Conservation (phyloP, 1,140 invertebrate species). For the Lepidurus arcticus region DNA sequence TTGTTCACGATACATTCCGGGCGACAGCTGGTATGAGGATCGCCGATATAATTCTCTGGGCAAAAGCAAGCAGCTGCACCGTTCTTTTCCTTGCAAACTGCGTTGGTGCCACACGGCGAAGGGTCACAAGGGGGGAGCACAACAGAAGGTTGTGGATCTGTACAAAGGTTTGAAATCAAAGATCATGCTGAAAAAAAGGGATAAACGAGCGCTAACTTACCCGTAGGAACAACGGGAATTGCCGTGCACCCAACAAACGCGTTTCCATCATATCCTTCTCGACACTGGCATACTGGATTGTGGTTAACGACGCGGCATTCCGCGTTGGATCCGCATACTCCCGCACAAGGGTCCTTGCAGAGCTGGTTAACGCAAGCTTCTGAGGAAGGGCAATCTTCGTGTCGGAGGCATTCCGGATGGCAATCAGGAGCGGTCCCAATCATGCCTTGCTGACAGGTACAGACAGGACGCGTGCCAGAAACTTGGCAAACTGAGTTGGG, state of each 20-base stretch:
- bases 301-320: slow-evolving; percentile 65
- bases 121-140: slow-evolving; percentile 40
- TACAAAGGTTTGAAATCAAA: background rate
- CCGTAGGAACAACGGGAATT: slow-evolving; percentile 44
- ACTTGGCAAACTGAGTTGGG: slow-evolving; percentile 54
- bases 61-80: slow-evolving; percentile 30
- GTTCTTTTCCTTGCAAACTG: slow-evolving; percentile 41
- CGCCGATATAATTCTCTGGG: slow-evolving; percentile 58
- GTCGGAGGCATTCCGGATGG: slow-evolving; percentile 61
- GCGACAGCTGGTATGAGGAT: slow-evolving; percentile 66
- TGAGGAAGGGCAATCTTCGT: slow-evolving; percentile 62
- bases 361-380: slow-evolving; percentile 65
- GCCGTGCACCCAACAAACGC: slow-evolving; percentile 61
- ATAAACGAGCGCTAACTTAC: background rate
- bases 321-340: slow-evolving; percentile 65
- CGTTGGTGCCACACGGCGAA: slow-evolving; percentile 44
- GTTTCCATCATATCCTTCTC: slow-evolving; percentile 60
- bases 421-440: slow-evolving; percentile 29
- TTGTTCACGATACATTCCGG: slow-evolving; percentile 67
- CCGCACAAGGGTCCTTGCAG: slow-evolving; percentile 69
- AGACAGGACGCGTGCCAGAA: slow-evolving; percentile 61
- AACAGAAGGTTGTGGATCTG: background rate
- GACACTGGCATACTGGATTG: slow-evolving; percentile 64
- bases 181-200: background rate
- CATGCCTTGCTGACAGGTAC: slow-evolving; percentile 58